Evolutionary conservation across 2,888 invertebrate genomes (phyloP).

Genomic region (Drosophila yooni): DNA sequence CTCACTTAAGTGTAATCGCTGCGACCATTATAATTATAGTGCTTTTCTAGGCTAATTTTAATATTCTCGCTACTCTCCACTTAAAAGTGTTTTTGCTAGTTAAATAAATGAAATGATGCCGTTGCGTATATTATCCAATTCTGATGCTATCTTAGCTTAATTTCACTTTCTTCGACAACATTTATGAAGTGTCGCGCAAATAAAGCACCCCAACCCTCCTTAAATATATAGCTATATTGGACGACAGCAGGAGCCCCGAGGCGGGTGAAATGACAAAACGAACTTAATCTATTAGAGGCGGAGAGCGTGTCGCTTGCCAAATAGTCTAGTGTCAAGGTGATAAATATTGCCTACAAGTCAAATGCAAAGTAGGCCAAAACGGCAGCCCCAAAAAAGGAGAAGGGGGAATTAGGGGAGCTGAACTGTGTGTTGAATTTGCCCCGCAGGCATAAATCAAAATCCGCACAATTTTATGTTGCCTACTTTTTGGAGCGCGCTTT

Average conservation of each 20-base stretch:
- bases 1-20: not conserved
- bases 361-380: constrained; percentile 54
- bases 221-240: not conserved
- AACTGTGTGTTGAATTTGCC: constrained; percentile 36
- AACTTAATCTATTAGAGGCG: constrained; percentile 72
- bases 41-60: not conserved
- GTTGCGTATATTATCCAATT: constrained; percentile 59
- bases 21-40: not conserved
- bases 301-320: constrained; percentile 40
- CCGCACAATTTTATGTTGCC: constrained; percentile 43
- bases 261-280: constrained; percentile 70
- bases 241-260: constrained; percentile 31
- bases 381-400: not conserved
- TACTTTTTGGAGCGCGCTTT: constrained; percentile 48
- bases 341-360: constrained; percentile 74
- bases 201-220: constrained; percentile 2
- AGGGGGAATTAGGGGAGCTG: not conserved
- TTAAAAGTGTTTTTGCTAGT: not conserved
- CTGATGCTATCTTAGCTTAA: constrained; percentile 37
- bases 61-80: not conserved
- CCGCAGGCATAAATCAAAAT: constrained; percentile 66
- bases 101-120: constrained; percentile 44
- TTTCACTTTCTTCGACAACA: constrained; percentile 22
- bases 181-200: constrained; percentile 37
- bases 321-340: constrained; percentile 70